Evolutionary conservation across 2,113 vertebrate genomes (phyloP).

Genomic region (Calypte anna): DNA sequence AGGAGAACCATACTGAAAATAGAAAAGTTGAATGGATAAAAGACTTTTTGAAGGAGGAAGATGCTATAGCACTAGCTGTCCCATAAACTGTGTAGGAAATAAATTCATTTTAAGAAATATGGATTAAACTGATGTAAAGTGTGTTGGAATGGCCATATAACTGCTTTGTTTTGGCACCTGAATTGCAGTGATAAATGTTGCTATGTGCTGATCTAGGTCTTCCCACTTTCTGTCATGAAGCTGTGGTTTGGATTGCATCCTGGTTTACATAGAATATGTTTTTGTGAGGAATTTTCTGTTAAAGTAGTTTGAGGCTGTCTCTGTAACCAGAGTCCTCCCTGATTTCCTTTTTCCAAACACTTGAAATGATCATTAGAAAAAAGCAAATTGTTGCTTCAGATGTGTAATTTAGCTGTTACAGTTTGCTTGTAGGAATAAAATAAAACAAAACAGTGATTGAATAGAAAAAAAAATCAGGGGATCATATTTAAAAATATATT

Average conservation of each 20-base stretch:
- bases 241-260: background rate
- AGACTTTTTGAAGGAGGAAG: background rate
- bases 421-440: background rate
- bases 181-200: background rate
- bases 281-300: background rate
- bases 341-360: background rate
- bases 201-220: background rate
- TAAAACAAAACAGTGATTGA: background rate
- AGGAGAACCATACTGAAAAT: background rate
- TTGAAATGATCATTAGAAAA: background rate
- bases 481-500: background rate
- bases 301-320: background rate
- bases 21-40: background rate
- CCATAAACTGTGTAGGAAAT: background rate
- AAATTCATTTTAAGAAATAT: background rate
- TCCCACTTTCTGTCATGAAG: background rate
- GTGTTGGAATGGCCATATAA: background rate
- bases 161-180: background rate
- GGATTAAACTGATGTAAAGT: background rate
- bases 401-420: background rate
- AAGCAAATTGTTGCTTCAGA: background rate
- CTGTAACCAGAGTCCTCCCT: background rate
- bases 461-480: background rate
- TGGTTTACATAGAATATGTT: background rate
- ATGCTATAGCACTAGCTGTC: background rate